Evolutionary conservation across 2,888 invertebrate species (phyloP).

Genomic region (Ectropis crepuscularia): DNA sequence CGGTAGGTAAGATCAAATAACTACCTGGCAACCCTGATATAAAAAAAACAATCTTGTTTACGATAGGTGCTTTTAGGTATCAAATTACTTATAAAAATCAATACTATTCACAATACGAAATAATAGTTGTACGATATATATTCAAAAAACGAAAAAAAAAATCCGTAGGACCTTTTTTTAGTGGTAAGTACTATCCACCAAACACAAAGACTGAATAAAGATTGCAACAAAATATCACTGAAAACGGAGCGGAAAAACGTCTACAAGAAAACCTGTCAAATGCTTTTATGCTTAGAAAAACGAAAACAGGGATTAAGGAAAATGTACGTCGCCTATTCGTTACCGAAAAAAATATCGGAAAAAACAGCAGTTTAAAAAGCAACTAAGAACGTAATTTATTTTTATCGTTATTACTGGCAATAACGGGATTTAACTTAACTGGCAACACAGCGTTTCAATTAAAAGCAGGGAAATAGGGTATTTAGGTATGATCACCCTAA

Average conservation of each 20-base stretch:
- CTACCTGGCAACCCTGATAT: no score
- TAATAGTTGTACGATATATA: no score
- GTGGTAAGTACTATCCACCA: no score
- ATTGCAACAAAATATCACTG: background rate
- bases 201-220: background rate
- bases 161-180: no score
- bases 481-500: conserved; percentile 49
- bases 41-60: no score
- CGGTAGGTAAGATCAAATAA: no score
- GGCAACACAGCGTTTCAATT: conserved; percentile 55
- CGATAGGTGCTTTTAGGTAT: no score
- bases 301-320: conserved; percentile 1
- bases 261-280: conserved; percentile 7
- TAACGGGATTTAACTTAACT: conserved; percentile 56
- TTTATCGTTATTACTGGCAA: conserved; percentile 59
- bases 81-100: no score
- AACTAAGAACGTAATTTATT: conserved; percentile 53
- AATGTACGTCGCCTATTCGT: background rate
- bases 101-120: no score
- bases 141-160: no score
- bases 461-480: conserved; percentile 49
- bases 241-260: conserved; percentile 4
- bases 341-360: conserved; percentile 13
- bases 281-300: background rate
- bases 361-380: conserved; percentile 35